Conservation (phyloP, 2,797 vertebrate genomes). For the Threskiornis aethiopicus region DNA sequence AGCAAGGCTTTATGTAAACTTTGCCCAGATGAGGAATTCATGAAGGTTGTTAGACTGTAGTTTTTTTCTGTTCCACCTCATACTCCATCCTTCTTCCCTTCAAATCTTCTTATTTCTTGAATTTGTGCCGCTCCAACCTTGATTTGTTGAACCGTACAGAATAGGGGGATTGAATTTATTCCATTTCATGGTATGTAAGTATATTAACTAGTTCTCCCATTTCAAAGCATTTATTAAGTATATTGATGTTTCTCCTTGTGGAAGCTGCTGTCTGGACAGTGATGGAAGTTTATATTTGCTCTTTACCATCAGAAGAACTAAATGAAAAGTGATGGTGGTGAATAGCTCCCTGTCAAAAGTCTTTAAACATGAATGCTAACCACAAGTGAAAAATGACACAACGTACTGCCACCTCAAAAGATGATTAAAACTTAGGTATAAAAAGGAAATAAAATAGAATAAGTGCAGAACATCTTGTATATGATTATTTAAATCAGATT, state of each 20-base stretch:
- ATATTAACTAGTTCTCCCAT: not conserved
- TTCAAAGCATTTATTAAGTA: not conserved
- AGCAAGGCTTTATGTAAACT: not conserved
- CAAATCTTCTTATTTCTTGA: not conserved
- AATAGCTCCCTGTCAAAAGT: not conserved
- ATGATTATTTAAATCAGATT: not conserved
- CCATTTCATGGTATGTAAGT: not conserved
- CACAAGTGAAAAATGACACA: not conserved
- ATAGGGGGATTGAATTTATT: not conserved
- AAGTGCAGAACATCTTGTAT: not conserved
- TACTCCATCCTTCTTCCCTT: not conserved
- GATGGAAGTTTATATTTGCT: not conserved
- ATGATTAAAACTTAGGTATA: not conserved
- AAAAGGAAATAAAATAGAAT: not conserved
- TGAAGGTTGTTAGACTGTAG: not conserved
- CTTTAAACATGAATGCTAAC: not conserved
- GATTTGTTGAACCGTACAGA: not conserved
- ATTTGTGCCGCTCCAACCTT: not conserved
- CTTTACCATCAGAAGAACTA: not conserved
- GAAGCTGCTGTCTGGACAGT: not conserved
- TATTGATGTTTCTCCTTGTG: not conserved
- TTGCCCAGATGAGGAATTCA: not conserved
- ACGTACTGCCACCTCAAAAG: not conserved
- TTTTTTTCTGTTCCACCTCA: not conserved
- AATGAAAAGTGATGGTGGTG: not conserved